These are phyloP conservation scores for Eptesicus fuscus DNA, from an alignment of 2,113 vertebrate genomes.

Conservation along the genomic window DNA sequence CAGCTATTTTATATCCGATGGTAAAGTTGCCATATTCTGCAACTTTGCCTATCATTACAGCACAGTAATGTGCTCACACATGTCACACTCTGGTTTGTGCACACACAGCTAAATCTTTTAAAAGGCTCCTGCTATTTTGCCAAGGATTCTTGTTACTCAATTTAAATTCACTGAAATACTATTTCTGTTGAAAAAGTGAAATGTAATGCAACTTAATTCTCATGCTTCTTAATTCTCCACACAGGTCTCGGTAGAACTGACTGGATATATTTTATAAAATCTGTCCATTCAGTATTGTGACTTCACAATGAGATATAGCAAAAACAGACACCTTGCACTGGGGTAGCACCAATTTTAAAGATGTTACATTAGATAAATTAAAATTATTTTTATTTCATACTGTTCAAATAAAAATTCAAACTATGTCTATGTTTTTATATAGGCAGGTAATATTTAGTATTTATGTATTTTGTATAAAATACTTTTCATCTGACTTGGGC, in stretches of 20 bases:
- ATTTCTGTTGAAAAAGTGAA: conserved; percentile 5
- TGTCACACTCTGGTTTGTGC: neutral
- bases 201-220: neutral
- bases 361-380: neutral
- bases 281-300: neutral
- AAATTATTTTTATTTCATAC: neutral
- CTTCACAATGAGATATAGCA: neutral
- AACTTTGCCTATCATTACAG: neutral
- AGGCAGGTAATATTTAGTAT: neutral
- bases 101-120: conserved; percentile 38
- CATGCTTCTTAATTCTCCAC: neutral
- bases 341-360: neutral
- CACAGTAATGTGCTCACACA: neutral
- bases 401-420: neutral
- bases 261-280: conserved; percentile 14
- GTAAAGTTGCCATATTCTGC: neutral
- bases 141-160: conserved; percentile 16
- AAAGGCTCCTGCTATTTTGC: neutral
- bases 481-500: neutral
- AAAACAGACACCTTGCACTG: neutral
- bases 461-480: neutral
- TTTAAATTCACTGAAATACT: conserved; percentile 33
- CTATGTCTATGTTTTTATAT: neutral
- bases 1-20: neutral
- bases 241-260: neutral